Percentiles rank a stretch among this genome's conserved stretches.
Evolutionary conservation across 2,888 invertebrate species (phyloP).

Genomic region (Drosophila histrio): DNA sequence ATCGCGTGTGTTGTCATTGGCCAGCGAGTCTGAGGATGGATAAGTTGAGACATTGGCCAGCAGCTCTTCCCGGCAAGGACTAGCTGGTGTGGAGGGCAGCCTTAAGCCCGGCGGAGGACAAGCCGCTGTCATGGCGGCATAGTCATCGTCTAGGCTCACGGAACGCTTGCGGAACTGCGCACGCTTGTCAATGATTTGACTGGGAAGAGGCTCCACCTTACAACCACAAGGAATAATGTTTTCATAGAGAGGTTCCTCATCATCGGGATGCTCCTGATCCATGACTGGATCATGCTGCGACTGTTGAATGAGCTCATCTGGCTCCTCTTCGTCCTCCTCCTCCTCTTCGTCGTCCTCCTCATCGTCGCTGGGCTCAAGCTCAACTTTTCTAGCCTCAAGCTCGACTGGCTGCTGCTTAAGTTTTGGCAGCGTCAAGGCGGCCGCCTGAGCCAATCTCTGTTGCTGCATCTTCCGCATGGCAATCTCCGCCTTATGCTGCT

Average conservation of each 20-base stretch:
- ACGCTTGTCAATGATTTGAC: constrained; percentile 83
- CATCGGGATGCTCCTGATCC: constrained; percentile 54
- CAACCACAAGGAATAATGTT: constrained; percentile 75
- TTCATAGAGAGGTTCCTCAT: constrained; percentile 79
- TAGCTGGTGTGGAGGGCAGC: constrained; percentile 88
- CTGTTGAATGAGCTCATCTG: constrained; percentile 9
- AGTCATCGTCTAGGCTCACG: constrained; percentile 88
- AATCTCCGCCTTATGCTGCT: constrained; percentile 87
- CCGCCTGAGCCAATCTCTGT: constrained; percentile 83
- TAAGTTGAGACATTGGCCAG: constrained; percentile 88
- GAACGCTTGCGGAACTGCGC: constrained; percentile 91
- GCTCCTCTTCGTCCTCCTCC: constrained; percentile 20
- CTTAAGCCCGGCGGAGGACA: constrained; percentile 64
- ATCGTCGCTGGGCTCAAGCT: constrained; percentile 56
- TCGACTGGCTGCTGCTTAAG: constrained; percentile 55
- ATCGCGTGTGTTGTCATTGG: constrained; percentile 91
- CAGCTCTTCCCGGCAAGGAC: constrained; percentile 86
- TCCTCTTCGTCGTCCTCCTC: constrained; percentile 55
- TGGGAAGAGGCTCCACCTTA: constrained; percentile 82
- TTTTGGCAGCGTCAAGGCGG: constrained; percentile 66
- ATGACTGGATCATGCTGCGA: constrained; percentile 35
- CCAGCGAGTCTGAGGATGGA: constrained; percentile 92
- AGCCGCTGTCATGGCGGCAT: constrained; percentile 68
- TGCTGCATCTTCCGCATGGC: constrained; percentile 85
- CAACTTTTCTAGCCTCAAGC: constrained; percentile 60